These are phyloP conservation scores for Pipistrellus pygmaeus DNA, from an alignment of 2,797 vertebrate genomes.

Conservation along the genomic window DNA sequence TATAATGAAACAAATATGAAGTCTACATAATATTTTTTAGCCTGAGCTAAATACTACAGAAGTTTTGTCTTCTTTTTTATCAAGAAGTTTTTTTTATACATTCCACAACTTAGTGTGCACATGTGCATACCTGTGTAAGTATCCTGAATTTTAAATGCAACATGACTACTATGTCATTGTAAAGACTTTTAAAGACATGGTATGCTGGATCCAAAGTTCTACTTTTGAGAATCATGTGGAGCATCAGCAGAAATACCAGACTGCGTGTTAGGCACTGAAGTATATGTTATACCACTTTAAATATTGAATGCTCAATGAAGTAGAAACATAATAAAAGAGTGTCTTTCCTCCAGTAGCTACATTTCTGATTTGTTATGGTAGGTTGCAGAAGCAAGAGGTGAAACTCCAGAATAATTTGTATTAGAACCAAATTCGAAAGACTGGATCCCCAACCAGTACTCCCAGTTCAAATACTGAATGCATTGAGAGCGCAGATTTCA, in stretches of 20 bases:
- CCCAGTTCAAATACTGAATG: neutral
- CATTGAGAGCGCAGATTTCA: neutral
- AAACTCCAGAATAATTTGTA: neutral
- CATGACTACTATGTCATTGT: neutral
- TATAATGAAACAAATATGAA: neutral
- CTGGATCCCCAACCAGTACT: neutral
- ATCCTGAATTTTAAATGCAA: neutral
- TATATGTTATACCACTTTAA: neutral
- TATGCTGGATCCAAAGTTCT: neutral
- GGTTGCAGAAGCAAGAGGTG: neutral
- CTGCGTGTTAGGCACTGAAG: neutral
- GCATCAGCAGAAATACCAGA: neutral
- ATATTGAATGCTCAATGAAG: neutral
- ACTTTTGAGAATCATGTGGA: neutral
- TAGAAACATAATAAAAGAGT: neutral
- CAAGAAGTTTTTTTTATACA: neutral
- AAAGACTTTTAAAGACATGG: neutral
- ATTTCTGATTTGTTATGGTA: neutral
- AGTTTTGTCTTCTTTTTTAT: neutral
- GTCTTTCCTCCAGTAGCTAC: neutral
- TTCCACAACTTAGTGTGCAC: neutral
- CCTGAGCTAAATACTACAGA: neutral
- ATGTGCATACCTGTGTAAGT: neutral
- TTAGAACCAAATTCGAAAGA: neutral
- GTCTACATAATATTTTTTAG: slow-evolving; percentile 16